These are phyloP conservation scores for Lerema accius DNA, from an alignment of 1,140 invertebrate species.

Conservation along the genomic window DNA sequence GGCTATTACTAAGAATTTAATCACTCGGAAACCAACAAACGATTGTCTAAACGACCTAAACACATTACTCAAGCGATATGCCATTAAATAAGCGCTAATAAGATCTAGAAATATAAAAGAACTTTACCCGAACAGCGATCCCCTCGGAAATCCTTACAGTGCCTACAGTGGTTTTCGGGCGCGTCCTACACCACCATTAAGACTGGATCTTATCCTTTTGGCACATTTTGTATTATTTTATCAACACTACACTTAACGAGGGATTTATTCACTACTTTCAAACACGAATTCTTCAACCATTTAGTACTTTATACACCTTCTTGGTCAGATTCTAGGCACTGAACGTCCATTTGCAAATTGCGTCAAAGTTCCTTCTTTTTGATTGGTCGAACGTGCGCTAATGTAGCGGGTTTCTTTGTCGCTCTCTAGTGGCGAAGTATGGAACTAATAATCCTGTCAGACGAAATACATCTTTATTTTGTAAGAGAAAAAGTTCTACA, in stretches of 20 bases:
- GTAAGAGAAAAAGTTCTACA: slow-evolving; percentile 6
- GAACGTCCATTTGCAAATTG: slow-evolving; percentile 81
- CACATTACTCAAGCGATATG: slow-evolving; percentile 21
- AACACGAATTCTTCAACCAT: slow-evolving; percentile 75
- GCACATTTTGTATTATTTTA: slow-evolving; percentile 78
- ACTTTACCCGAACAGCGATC: slow-evolving; percentile 81
- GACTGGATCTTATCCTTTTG: slow-evolving; percentile 81
- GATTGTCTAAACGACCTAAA: background rate
- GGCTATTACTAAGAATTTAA: background rate
- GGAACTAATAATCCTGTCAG: slow-evolving; percentile 49
- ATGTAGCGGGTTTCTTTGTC: slow-evolving; percentile 54
- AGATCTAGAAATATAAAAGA: slow-evolving; percentile 50
- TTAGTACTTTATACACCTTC: slow-evolving; percentile 80
- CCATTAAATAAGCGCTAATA: slow-evolving; percentile 17
- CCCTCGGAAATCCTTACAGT: slow-evolving; percentile 72
- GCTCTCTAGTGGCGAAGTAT: slow-evolving; percentile 55
- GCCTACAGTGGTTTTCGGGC: slow-evolving; percentile 73
- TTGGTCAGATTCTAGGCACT: slow-evolving; percentile 79
- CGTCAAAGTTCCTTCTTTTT: slow-evolving; percentile 75
- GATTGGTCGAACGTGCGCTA: slow-evolving; percentile 76
- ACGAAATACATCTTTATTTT: slow-evolving; percentile 45
- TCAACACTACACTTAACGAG: slow-evolving; percentile 74
- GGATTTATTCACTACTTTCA: slow-evolving; percentile 74
- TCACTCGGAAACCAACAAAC: background rate
- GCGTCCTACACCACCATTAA: slow-evolving; percentile 80